These are phyloP conservation scores for Proisotoma minuta DNA, from an alignment of 2,888 invertebrate species.

Conservation along the genomic window DNA sequence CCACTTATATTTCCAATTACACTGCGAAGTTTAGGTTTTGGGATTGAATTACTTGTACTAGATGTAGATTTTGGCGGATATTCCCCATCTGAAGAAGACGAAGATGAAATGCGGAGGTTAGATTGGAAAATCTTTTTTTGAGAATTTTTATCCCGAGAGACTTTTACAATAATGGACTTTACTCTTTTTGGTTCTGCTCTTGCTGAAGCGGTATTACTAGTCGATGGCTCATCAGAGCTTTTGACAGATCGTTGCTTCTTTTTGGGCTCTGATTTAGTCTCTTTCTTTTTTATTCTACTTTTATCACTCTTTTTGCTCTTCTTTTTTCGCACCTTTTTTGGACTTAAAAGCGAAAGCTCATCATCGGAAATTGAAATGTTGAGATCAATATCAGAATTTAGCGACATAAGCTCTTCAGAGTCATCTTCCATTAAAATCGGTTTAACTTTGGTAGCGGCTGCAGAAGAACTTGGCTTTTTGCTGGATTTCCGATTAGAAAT, in stretches of 20 bases:
- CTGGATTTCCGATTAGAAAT: too few species aligned
- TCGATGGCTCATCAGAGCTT: too few species aligned
- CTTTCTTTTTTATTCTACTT: background rate
- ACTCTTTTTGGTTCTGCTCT: background rate
- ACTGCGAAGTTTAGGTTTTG: background rate
- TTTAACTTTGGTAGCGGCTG: too few species aligned
- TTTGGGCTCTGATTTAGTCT: background rate
- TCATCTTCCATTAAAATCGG: too few species aligned
- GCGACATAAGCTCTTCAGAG: too few species aligned
- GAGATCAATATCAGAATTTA: too few species aligned
- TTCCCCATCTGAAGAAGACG: background rate
- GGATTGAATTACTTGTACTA: background rate
- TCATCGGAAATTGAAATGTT: too few species aligned
- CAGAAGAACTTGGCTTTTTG: too few species aligned
- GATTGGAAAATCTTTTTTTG: background rate
- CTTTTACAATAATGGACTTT: slow-evolving; percentile 3
- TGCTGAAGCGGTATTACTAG: background rate
- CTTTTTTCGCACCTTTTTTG: background rate
- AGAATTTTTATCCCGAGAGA: background rate
- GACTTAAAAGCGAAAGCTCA: too few species aligned
- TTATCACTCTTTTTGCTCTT: background rate
- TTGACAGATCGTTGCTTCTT: background rate
- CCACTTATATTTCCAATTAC: background rate
- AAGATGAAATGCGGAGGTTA: background rate
- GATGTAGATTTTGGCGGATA: too few species aligned